Evolutionary conservation across 2,888 invertebrate species (phyloP).

Genomic region (Pollenia labialis): DNA sequence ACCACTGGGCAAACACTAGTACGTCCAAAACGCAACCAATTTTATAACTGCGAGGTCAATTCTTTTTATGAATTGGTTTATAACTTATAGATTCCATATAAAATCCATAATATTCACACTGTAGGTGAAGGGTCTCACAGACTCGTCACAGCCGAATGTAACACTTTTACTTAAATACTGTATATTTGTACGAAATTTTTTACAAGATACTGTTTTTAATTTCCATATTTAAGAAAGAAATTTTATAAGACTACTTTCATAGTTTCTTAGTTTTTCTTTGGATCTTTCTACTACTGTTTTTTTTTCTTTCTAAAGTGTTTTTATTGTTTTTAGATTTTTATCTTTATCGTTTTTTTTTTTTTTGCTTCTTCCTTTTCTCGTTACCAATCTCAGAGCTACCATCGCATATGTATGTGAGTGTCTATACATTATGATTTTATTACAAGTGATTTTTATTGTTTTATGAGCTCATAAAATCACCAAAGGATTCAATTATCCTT

Average conservation of each 20-base stretch:
- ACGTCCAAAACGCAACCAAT: too few relatives aligned
- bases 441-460: conserved; percentile 71
- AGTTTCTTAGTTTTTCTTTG: not conserved
- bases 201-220: not conserved
- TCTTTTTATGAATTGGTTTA: too few relatives aligned
- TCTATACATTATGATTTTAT: conserved; percentile 52
- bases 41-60: too few relatives aligned
- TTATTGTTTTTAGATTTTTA: conserved; percentile 56
- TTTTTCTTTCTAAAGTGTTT: conserved; percentile 17
- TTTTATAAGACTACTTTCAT: too few relatives aligned
- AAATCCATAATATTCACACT: too few relatives aligned
- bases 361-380: not conserved
- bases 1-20: too few relatives aligned
- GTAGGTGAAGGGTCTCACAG: too few relatives aligned
- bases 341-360: conserved; percentile 58
- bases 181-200: not conserved
- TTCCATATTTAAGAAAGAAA: not conserved
- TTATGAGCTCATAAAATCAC: conserved; percentile 74
- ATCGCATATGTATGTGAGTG: not conserved
- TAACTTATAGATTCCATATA: too few relatives aligned
- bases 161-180: too few relatives aligned
- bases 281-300: conserved; percentile 8
- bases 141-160: too few relatives aligned
- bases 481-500: conserved; percentile 75
- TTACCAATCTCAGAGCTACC: not conserved